These are phyloP conservation scores for Sebastes flavidus DNA, from an alignment of 2,797 vertebrate species.

Conservation along the genomic window DNA sequence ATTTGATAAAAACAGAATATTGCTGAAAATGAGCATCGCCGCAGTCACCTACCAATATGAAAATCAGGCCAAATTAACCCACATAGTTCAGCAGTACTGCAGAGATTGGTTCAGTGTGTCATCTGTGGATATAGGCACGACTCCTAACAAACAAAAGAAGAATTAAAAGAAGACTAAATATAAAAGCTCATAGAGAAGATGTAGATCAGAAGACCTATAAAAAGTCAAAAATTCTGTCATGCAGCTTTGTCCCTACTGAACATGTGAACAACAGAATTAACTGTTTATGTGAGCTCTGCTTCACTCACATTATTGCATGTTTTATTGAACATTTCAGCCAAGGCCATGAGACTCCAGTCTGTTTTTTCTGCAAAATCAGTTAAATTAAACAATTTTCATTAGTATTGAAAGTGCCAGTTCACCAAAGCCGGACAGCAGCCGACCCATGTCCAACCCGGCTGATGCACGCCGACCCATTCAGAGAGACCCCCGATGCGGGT, in stretches of 20 bases:
- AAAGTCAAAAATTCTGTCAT: not conserved
- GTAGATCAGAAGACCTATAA: not conserved
- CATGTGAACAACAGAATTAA: not conserved
- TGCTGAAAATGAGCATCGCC: not conserved
- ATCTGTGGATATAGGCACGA: not conserved
- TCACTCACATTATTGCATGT: not conserved
- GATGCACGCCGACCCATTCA: not conserved
- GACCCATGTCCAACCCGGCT: too few relatives aligned
- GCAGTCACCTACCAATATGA: not conserved
- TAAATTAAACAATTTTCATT: not conserved
- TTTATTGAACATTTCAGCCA: not conserved
- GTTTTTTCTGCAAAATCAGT: not conserved
- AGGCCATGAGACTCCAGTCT: not conserved
- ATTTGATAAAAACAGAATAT: not conserved
- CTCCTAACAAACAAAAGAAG: not conserved
- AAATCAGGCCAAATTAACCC: not conserved
- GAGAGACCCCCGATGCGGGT: not conserved
- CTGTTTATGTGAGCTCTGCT: not conserved
- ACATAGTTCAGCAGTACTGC: not conserved
- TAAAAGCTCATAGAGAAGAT: not conserved
- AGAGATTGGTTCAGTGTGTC: not conserved
- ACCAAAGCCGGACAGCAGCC: not conserved
- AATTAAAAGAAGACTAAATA: not conserved
- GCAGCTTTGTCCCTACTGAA: not conserved
- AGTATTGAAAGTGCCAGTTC: not conserved